These are phyloP conservation scores for Lepidurus packardi DNA, from an alignment of 1,140 invertebrate species.

Conservation along the genomic window DNA sequence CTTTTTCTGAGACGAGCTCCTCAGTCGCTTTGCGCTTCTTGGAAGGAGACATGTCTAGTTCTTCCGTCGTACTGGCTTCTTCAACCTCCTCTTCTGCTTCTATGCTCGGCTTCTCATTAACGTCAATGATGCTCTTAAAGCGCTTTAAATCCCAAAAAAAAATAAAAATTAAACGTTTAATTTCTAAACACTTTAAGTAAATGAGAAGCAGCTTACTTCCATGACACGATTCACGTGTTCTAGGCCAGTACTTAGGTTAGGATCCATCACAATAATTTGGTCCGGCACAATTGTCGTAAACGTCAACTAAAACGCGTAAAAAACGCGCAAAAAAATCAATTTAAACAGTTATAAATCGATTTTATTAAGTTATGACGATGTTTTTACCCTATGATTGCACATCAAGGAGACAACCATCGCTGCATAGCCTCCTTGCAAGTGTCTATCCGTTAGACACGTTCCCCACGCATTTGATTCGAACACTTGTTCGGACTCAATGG, in stretches of 20 bases:
- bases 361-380: too few relatives aligned
- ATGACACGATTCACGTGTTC: conserved; percentile 32
- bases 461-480: neutral
- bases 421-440: conserved; percentile 41
- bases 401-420: conserved; percentile 42
- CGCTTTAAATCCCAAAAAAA: conserved; percentile 36
- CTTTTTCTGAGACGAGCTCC: neutral
- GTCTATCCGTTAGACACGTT: conserved; percentile 28
- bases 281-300: conserved; percentile 55
- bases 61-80: neutral
- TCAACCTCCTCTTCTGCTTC: conserved; percentile 27
- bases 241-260: conserved; percentile 45
- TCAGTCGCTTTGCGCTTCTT: neutral
- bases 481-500: neutral
- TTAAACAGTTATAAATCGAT: too few relatives aligned
- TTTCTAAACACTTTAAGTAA: neutral
- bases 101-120: conserved; percentile 11
- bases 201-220: conserved; percentile 32
- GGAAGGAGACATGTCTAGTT: neutral
- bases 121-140: conserved; percentile 29
- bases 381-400: conserved; percentile 34
- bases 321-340: too few relatives aligned
- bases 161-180: too few relatives aligned
- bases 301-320: conserved; percentile 41
- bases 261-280: conserved; percentile 56